Conservation (phyloP, 2,888 invertebrate species). For the Stegophylla sp. region DNA sequence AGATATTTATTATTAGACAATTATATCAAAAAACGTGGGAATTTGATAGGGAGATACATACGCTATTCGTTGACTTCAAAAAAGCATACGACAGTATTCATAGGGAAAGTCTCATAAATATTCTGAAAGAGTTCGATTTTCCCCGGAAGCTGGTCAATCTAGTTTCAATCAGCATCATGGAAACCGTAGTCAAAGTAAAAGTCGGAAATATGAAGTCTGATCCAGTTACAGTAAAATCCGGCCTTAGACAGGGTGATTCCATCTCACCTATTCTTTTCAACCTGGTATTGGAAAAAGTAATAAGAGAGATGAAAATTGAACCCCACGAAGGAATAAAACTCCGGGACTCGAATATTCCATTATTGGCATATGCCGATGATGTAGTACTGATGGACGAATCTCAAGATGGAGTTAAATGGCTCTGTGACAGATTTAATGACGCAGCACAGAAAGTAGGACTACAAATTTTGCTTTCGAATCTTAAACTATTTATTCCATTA, state of each 20-base stretch:
- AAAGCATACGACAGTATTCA: too few species aligned
- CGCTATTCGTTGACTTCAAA: slow-evolving; percentile 15
- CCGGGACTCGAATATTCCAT: neutral
- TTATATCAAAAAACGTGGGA: slow-evolving; percentile 16
- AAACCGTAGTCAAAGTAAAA: slow-evolving; percentile 10
- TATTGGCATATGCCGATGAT: too few species aligned
- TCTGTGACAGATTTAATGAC: slow-evolving; percentile 14
- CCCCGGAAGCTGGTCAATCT: slow-evolving; percentile 7
- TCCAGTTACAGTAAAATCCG: slow-evolving; percentile 18
- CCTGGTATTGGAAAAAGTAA: too few species aligned
- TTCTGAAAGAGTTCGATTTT: slow-evolving; percentile 20
- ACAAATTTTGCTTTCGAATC: too few species aligned
- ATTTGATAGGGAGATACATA: slow-evolving; percentile 8
- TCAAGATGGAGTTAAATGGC: slow-evolving; percentile 20
- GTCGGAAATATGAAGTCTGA: slow-evolving; percentile 22
- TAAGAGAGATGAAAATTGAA: slow-evolving; percentile 19
- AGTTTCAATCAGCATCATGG: slow-evolving; percentile 29
- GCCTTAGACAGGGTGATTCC: too few species aligned
- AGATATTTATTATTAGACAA: slow-evolving; percentile 16
- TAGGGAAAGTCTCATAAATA: neutral
- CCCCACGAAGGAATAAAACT: slow-evolving; percentile 17
- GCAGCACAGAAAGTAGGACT: too few species aligned
- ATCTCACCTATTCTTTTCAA: too few species aligned
- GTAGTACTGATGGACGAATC: slow-evolving; percentile 18
- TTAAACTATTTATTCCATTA: too few species aligned